Conservation (phyloP, 2,797 vertebrate genomes). For the Epinephelus awoara region DNA sequence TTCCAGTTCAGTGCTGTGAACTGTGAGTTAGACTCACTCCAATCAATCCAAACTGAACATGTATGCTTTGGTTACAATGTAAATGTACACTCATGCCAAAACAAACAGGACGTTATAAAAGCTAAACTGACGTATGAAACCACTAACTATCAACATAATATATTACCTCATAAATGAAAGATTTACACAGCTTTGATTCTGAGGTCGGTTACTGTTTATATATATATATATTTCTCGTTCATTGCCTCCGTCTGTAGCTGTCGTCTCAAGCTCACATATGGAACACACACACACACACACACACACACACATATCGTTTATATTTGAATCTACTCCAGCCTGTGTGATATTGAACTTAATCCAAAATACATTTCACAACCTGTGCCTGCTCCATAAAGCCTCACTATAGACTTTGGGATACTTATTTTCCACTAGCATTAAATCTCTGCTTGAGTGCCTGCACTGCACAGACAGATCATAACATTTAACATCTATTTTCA, state of each 20-base stretch:
- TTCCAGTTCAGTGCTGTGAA: neutral
- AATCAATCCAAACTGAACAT: neutral
- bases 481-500: too few species aligned
- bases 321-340: conserved; percentile 22
- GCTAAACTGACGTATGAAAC: neutral
- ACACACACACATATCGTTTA: conserved; percentile 6
- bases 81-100: neutral
- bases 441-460: too few species aligned
- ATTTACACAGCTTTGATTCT: neutral
- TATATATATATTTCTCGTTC: neutral
- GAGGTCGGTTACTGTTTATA: neutral
- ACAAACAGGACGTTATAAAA: conserved; percentile 6
- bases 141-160: neutral
- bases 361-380: conserved; percentile 27
- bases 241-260: conserved; percentile 24
- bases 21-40: neutral
- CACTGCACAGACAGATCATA: too few species aligned
- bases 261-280: conserved; percentile 39
- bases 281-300: conserved; percentile 17
- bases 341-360: conserved; percentile 5
- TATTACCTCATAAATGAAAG: conserved; percentile 14
- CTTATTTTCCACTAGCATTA: too few species aligned
- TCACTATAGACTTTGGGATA: too few species aligned
- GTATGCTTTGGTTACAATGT: neutral
- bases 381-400: conserved; percentile 3